A percentile compares a stretch with the other conserved stretches of the same genome.
phyloP scores from a whole-genome alignment of 1,140 invertebrate genomes.

The Drosophila micromelanica region DNA sequence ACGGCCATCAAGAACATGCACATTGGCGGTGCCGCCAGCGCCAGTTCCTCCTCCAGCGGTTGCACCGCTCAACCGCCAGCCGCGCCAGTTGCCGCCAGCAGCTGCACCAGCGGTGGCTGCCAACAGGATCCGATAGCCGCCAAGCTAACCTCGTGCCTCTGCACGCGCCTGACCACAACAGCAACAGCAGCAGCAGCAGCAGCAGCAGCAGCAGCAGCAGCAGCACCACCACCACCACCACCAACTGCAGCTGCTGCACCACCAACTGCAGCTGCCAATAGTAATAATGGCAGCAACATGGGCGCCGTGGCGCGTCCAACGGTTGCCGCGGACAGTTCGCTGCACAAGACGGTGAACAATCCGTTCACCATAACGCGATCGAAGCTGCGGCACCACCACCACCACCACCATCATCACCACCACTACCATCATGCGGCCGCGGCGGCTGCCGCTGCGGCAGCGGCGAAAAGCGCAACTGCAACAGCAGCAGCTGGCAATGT shows the following conservation, averaged over 20 bases:
- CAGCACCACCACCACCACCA: not conserved
- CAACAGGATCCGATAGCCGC: conserved; percentile 84
- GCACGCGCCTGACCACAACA: conserved; percentile 73
- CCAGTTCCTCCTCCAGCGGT: conserved; percentile 22
- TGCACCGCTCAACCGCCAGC: conserved; percentile 1
- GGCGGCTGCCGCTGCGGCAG: conserved; percentile 16
- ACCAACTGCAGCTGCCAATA: too few relatives aligned
- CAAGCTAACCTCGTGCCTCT: conserved; percentile 84
- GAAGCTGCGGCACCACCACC: conserved; percentile 75
- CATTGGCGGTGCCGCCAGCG: conserved; percentile 53
- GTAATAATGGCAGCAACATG: conserved; percentile 10
- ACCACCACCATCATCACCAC: conserved; percentile 73
- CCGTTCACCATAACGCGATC: conserved; percentile 59
- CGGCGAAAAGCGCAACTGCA: conserved; percentile 1
- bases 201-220: conserved; percentile 4
- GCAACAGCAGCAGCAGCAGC: conserved; percentile 14
- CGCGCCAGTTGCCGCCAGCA: not conserved
- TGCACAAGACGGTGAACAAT: conserved; percentile 80
- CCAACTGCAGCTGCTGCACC: too few relatives aligned
- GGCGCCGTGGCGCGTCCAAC: conserved; percentile 27
- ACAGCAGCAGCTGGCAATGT: conserved; percentile 25
- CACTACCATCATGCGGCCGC: conserved; percentile 53
- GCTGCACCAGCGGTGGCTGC: conserved; percentile 56
- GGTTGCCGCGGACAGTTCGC: conserved; percentile 25
- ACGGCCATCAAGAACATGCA: conserved; percentile 81